Evolutionary conservation across 2,888 invertebrate species (phyloP).

Genomic region (Parascotia fuliginaria): DNA sequence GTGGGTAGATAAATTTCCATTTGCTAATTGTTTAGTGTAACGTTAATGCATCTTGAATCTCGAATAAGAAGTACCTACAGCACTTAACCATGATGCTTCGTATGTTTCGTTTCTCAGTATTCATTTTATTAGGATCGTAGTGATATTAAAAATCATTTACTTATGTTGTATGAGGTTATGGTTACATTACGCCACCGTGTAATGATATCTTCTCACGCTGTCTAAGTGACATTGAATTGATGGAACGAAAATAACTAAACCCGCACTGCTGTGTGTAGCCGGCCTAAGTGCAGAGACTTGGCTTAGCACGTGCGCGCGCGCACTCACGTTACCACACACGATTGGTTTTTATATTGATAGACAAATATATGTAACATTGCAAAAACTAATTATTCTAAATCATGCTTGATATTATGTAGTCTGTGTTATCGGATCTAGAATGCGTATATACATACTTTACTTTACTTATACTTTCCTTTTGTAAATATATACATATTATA

Average conservation of each 20-base stretch:
- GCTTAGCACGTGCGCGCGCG: conserved; percentile 50
- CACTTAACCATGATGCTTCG: too few relatives aligned
- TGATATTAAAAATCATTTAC: conserved; percentile 11
- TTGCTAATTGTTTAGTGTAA: too few relatives aligned
- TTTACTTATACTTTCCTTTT: too few relatives aligned
- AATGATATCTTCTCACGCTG: conserved; percentile 15
- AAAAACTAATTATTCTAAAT: conserved; percentile 35
- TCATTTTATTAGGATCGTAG: conserved; percentile 9
- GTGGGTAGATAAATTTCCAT: too few relatives aligned
- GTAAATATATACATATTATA: too few relatives aligned
- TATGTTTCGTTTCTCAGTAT: not conserved
- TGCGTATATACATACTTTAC: too few relatives aligned
- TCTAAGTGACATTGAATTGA: conserved; percentile 36
- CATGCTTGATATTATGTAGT: conserved; percentile 18
- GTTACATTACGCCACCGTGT: conserved; percentile 21
- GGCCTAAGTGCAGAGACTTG: conserved; percentile 51
- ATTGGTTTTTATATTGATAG: conserved; percentile 45
- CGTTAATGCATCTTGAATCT: too few relatives aligned
- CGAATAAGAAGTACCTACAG: too few relatives aligned
- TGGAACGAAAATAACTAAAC: conserved; percentile 42
- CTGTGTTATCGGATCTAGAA: too few relatives aligned
- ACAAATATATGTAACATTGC: conserved; percentile 35
- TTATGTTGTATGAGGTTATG: conserved; percentile 40
- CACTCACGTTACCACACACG: conserved; percentile 54
- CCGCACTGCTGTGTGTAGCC: conserved; percentile 40